Evolutionary conservation across 2,113 vertebrate species (phyloP).

Genomic region (Lepus timidus): DNA sequence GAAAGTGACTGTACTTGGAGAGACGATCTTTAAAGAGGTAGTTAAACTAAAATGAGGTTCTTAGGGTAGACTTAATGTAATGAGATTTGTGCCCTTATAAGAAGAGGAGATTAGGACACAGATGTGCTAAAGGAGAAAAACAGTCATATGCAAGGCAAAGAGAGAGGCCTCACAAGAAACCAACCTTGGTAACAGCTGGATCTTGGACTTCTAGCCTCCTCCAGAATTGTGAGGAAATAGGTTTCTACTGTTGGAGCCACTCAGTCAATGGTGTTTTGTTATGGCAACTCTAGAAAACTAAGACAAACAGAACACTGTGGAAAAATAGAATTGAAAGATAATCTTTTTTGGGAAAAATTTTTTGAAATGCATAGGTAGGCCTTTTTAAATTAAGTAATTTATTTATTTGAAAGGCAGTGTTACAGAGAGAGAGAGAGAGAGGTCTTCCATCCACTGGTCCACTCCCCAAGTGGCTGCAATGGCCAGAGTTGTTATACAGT

Average conservation of each 20-base stretch:
- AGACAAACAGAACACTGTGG: not conserved
- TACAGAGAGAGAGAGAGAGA: no score
- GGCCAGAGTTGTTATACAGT: no score
- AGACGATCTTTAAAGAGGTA: not conserved
- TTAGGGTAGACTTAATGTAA: not conserved
- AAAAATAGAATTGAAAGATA: no score
- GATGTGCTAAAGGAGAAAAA: not conserved
- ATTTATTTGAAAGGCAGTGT: no score
- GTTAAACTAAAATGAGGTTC: conserved; percentile 23
- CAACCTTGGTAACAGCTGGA: not conserved
- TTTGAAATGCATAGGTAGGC: no score
- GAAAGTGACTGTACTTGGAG: conserved; percentile 20
- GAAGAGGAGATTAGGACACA: not conserved
- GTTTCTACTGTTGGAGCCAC: not conserved
- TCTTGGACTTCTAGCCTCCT: not conserved
- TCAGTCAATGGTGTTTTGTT: not conserved
- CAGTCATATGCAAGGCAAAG: not conserved
- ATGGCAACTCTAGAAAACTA: not conserved
- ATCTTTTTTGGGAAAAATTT: no score
- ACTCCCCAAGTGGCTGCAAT: no score
- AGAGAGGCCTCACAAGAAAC: not conserved
- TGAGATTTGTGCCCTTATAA: not conserved
- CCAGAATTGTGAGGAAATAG: not conserved
- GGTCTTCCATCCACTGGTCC: no score
- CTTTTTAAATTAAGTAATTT: no score